Base-by-base conservation (phyloP, 2,888 invertebrate genomes). In the Acanthoscelides obtectus region DNA sequence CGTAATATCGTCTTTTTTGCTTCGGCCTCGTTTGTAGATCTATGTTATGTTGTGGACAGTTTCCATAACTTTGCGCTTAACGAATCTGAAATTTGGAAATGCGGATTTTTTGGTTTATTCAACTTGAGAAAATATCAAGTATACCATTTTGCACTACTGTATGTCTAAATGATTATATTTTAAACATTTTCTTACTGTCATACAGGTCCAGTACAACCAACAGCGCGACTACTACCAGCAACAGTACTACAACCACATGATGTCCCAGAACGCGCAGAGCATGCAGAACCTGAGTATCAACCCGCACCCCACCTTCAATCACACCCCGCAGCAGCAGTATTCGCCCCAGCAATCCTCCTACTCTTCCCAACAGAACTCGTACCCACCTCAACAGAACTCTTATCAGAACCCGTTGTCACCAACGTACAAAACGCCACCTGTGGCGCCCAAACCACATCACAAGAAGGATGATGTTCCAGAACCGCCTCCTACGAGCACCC, bases 401-500 rank as follows among this genome's bases (percentile, higher is more conserved):
- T 87, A 86, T 8, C 86, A 64, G 12, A 64, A 68, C 0, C 90
- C 82, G 64, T 78, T 81, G 21, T 82, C 81, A 0, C 83, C 84
- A 0, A 82, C 72, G 72, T 88, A 72, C 88, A 83, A 81, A 78
- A 80, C 70, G 88, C 90, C 22, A 88, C 90, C 17, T 86, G 89
- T 67, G 88, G 89, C 66, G 88, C 90, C 3, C 88, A 90, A 83
- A 71, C 73, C 74, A 17, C 27, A 22, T 21, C 20, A 20, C 21
- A 68, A 45, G 64, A 75, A 75, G 3, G 25, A 83, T 20, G 80
- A 82, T 22, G 81, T 81, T 4, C 93, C 93, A 0, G 92, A 92
- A 0, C 87, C 91, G 20, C 91, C 92, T 0, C 93, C 92, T 5
- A 90, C 91, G 0, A 88, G 89, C 21, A 91, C 93, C 12, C 91